These are phyloP conservation scores for Drosophila anomalata DNA, from an alignment of 2,888 invertebrate genomes.

Conservation along the genomic window DNA sequence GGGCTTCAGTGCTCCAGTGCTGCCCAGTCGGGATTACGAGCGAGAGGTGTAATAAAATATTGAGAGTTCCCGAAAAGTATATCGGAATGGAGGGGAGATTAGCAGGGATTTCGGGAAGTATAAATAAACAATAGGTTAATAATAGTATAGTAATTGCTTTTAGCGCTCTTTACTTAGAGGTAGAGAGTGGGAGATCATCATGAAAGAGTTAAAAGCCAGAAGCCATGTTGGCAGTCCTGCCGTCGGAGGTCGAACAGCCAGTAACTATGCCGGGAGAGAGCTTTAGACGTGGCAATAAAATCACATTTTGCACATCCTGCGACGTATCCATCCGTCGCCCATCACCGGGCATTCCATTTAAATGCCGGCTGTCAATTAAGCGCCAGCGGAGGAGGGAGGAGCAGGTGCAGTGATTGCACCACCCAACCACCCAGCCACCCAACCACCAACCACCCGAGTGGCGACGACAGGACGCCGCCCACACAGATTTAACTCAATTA, in stretches of 20 bases:
- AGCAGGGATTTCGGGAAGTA: neutral
- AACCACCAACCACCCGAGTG: conserved; percentile 19
- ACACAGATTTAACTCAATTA: conserved; percentile 44
- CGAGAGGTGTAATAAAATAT: neutral
- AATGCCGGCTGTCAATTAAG: conserved; percentile 64
- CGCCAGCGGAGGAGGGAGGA: conserved; percentile 21
- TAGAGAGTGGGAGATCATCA: too few species aligned
- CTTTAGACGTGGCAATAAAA: conserved; percentile 41
- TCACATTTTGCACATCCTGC: conserved; percentile 51
- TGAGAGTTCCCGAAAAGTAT: neutral
- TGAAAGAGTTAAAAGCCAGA: too few species aligned
- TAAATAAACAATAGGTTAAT: neutral
- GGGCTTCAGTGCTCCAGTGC: conserved; percentile 15
- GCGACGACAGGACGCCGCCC: neutral
- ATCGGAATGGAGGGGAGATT: neutral
- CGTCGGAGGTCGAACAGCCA: neutral
- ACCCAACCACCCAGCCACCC: conserved; percentile 35
- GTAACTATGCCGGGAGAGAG: neutral
- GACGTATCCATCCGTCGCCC: conserved; percentile 26
- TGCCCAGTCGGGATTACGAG: neutral
- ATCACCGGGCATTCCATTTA: conserved; percentile 48
- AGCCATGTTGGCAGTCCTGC: conserved; percentile 4
- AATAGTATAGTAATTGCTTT: neutral
- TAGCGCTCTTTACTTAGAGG: neutral
- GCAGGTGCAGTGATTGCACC: conserved; percentile 44